Evolutionary conservation across 2,113 vertebrate species (phyloP), one percentile per base, ranked within the genome.

Genomic region (Cyprinodon brontotheroides): DNA sequence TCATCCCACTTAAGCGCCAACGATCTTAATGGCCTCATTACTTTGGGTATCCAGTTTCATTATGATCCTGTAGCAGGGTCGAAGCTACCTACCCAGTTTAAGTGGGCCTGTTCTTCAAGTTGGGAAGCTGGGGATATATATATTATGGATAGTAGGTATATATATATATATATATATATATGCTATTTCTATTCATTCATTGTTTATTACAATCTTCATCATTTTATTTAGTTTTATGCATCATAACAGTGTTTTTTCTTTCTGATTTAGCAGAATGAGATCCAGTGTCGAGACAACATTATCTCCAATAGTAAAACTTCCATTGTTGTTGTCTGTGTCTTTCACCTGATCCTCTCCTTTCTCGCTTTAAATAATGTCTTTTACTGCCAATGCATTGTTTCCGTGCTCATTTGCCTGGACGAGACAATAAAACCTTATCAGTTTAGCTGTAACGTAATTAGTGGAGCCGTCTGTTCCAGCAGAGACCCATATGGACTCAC

Each of bases 361-460:
- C 12, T 10, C 2, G 36, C 75, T 82, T 60, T 39, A 77, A 74
- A 68, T 75, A 81, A 50, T 20, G 40, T 50, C n/a, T 60, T 72
- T 73, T 47, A 71, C 1, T 53, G 48, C 61, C 61, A 63, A 63
- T 13, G 15, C 64, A 64, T 22, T 65, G 40, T 73, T 68, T 0
- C 68, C 68, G 38, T 65, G 60, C 45, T 77, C 62, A 64, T 73
- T 62, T 69, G 60, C 82, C 72, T 9, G 11, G 41, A 37, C 4
- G 71, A 79, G 78, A 83, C 74, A 74, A 69, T 53, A 61, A 60
- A 75, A 65, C 41, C 73, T 69, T 74, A 83, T 84, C 79, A 12
- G 65, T 12, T 4, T 64, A 13, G 82, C 77, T 80, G 65, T 78
- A 74, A 83, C 63, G 14, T 68, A 65, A 85, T 89, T 81, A 89